These are phyloP conservation scores for Drosophila rufa DNA, from an alignment of 1,140 invertebrate species.

Conservation along the genomic window DNA sequence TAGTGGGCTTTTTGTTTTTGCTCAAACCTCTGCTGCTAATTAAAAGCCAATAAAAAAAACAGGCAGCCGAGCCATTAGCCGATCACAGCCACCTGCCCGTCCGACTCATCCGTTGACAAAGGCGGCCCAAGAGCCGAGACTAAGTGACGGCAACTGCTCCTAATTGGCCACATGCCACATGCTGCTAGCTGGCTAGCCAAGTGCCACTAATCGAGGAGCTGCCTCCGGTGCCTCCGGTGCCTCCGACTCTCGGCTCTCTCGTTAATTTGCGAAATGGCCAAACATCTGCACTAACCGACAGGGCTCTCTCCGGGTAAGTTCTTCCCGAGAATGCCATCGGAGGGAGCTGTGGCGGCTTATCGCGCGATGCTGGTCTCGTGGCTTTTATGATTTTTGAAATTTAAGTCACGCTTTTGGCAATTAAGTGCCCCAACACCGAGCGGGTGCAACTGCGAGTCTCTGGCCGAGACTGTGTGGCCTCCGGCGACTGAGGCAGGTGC, in stretches of 20 bases:
- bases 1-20: constrained; percentile 14
- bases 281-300: constrained; percentile 51
- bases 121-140: constrained; percentile 40
- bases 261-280: constrained; percentile 69
- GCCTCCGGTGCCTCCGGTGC: constrained; percentile 5
- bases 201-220: constrained; percentile 29
- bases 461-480: constrained; percentile 55
- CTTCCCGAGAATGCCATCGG: constrained; percentile 9
- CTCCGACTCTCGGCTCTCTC: constrained; percentile 34
- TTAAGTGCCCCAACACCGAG: constrained; percentile 75
- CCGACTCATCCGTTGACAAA: constrained; percentile 44
- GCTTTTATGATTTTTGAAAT: constrained; percentile 82
- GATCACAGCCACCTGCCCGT: constrained; percentile 32
- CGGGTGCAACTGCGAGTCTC: constrained; percentile 22
- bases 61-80: constrained; percentile 44
- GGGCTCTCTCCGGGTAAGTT: not conserved
- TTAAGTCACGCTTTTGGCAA: constrained; percentile 83
- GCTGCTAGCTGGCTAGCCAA: constrained; percentile 13
- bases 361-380: constrained; percentile 60
- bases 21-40: constrained; percentile 38
- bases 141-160: constrained; percentile 46
- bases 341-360: constrained; percentile 32
- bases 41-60: constrained; percentile 57
- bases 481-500: constrained; percentile 26
- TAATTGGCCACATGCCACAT: constrained; percentile 52